A percentile compares a stretch with the other conserved stretches of the same genome.
phyloP scores from a whole-genome alignment of 2,888 invertebrate species.

The Amblyteles armatorius region DNA sequence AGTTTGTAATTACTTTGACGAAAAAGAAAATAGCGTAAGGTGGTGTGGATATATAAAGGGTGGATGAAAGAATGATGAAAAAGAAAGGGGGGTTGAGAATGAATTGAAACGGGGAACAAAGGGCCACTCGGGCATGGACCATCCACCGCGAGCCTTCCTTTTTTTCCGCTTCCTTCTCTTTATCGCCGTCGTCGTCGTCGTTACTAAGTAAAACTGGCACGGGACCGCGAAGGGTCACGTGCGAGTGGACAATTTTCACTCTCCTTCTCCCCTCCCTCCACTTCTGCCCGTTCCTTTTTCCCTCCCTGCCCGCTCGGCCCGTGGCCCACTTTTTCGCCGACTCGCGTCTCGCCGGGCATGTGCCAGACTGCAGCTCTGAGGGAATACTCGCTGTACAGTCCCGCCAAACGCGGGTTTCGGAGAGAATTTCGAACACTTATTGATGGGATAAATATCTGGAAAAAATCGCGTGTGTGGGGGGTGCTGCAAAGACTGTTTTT shows the following conservation, averaged over 20 bases:
- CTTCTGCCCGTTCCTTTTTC: slow-evolving; percentile 16
- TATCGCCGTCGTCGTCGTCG: slow-evolving; percentile 21
- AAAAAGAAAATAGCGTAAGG: slow-evolving; percentile 1
- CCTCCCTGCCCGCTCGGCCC: not conserved
- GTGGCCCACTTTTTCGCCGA: slow-evolving; percentile 30
- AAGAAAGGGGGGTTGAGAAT: slow-evolving; percentile 9
- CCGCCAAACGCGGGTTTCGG: too few species aligned
- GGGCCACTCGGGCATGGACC: slow-evolving; percentile 30
- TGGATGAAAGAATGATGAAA: not conserved
- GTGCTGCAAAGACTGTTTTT: too few species aligned
- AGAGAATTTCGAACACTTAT: too few species aligned
- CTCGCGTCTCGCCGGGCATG: slow-evolving; percentile 19
- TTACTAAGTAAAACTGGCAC: slow-evolving; percentile 49
- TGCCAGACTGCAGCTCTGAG: slow-evolving; percentile 19
- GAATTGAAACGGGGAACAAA: slow-evolving; percentile 60
- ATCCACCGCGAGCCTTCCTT: slow-evolving; percentile 27
- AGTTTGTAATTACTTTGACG: slow-evolving; percentile 54
- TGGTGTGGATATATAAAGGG: not conserved
- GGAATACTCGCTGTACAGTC: too few species aligned
- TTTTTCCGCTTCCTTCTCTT: slow-evolving; percentile 20
- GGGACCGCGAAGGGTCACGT: slow-evolving; percentile 46
- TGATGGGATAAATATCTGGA: too few species aligned
- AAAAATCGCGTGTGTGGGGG: too few species aligned
- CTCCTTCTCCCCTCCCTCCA: slow-evolving; percentile 11
- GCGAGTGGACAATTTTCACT: slow-evolving; percentile 56